These are phyloP conservation scores for Leptopilina myrica DNA, from an alignment of 2,888 invertebrate species.

Conservation along the genomic window DNA sequence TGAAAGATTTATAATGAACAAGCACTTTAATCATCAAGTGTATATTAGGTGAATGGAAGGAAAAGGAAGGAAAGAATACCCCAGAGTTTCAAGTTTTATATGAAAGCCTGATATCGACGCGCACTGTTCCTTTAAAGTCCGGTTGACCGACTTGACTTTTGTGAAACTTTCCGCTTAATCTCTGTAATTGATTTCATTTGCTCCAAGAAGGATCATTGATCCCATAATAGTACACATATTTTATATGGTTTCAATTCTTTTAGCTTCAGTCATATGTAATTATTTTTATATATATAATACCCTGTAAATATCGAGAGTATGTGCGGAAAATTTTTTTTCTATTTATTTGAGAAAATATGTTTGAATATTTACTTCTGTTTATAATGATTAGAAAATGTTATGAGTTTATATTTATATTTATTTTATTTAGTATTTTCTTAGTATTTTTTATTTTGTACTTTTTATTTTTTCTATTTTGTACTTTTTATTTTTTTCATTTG, in stretches of 20 bases:
- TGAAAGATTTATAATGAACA: constrained; percentile 10
- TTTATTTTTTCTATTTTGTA: no score
- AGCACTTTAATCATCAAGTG: constrained; percentile 15
- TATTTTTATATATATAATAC: background rate
- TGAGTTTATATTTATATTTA: no score
- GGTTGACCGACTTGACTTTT: constrained; percentile 43
- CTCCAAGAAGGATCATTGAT: constrained; percentile 26
- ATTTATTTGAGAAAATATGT: no score
- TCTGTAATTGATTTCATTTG: constrained; percentile 30
- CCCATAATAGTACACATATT: constrained; percentile 7
- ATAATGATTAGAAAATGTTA: no score
- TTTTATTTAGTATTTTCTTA: no score
- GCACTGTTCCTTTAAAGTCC: constrained; percentile 32
- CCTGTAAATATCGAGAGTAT: no score
- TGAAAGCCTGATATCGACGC: constrained; percentile 35
- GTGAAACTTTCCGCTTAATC: constrained; percentile 39
- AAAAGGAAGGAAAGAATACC: constrained; percentile 1
- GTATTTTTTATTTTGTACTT: no score
- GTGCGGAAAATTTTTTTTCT: no score
- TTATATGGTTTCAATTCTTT: background rate
- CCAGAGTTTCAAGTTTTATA: constrained; percentile 39
- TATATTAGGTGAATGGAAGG: constrained; percentile 25
- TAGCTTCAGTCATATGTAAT: background rate
- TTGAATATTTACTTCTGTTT: no score
- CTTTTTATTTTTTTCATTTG: no score